phyloP scores from a whole-genome alignment of 2,797 vertebrate genomes.

The Chiroxiphia lanceolata region DNA sequence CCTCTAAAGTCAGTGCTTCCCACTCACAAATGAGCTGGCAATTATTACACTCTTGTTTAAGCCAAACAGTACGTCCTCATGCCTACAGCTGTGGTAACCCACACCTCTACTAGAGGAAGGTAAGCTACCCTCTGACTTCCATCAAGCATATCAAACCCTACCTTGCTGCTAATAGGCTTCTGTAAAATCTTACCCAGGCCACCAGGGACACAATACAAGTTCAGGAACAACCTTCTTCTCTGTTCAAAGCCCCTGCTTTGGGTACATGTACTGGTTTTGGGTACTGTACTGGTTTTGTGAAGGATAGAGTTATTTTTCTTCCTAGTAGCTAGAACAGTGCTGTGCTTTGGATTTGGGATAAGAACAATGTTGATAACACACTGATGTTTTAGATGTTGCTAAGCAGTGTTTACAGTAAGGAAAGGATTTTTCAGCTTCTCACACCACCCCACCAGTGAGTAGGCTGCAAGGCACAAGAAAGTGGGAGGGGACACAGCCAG shows the following conservation, averaged over 20 bases:
- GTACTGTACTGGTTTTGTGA: not conserved
- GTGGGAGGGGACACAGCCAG: not conserved
- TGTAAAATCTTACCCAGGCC: not conserved
- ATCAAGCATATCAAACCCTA: not conserved
- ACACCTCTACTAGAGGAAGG: not conserved
- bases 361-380: not conserved
- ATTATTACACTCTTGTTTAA: not conserved
- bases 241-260: not conserved
- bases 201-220: not conserved
- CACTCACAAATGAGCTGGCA: conserved; percentile 2
- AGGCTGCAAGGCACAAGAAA: not conserved
- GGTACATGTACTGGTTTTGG: not conserved
- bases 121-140: not conserved
- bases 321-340: not conserved
- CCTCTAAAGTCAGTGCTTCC: not conserved
- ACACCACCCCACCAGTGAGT: not conserved
- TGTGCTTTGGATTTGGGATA: not conserved
- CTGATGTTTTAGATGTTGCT: not conserved
- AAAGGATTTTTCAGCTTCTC: not conserved
- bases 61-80: not conserved
- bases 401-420: not conserved
- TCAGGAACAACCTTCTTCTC: not conserved
- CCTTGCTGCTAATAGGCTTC: not conserved
- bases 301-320: not conserved
- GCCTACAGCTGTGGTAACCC: not conserved